Percentiles rank a stretch among this genome's conserved stretches.
Conservation (phyloP, 2,888 invertebrate species). For the Cataglyphis albicans region DNA sequence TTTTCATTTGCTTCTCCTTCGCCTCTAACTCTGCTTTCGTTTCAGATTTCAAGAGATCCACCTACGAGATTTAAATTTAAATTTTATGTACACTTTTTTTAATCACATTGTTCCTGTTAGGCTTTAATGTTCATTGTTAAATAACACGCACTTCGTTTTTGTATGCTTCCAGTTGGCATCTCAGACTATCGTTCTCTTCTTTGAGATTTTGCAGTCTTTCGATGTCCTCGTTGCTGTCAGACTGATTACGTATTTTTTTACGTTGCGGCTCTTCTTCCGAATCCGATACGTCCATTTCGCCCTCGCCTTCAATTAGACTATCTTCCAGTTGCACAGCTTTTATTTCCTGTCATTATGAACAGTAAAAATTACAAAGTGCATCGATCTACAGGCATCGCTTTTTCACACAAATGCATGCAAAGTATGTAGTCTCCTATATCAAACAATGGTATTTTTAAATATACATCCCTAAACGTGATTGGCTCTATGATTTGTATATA, state of each 20-base stretch:
- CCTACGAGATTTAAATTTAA: conserved; percentile 81
- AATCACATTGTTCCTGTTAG: not conserved
- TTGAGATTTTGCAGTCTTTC: conserved; percentile 85
- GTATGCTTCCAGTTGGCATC: conserved; percentile 96
- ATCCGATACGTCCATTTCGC: conserved; percentile 96
- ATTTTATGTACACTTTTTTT: not conserved
- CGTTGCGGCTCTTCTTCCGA: conserved; percentile 88
- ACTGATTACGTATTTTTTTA: conserved; percentile 79
- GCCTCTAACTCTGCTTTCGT: conserved; percentile 92
- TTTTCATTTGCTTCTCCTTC: conserved; percentile 94
- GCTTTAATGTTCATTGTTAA: not conserved
- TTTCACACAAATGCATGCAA: conserved; percentile 65
- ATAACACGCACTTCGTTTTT: conserved; percentile 91
- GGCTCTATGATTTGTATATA: not conserved
- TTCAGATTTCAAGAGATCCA: conserved; percentile 94
- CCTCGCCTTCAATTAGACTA: conserved; percentile 90
- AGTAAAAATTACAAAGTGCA: conserved; percentile 40
- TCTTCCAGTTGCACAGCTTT: conserved; percentile 90
- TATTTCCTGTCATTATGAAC: conserved; percentile 88
- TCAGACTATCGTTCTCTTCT: conserved; percentile 96
- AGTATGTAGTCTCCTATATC: conserved; percentile 39
- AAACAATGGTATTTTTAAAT: conserved; percentile 34
- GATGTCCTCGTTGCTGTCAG: conserved; percentile 78
- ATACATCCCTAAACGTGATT: not conserved
- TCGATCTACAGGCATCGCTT: conserved; percentile 28